Conservation (phyloP, 2,888 invertebrate genomes). For the Plebejus melissa region DNA sequence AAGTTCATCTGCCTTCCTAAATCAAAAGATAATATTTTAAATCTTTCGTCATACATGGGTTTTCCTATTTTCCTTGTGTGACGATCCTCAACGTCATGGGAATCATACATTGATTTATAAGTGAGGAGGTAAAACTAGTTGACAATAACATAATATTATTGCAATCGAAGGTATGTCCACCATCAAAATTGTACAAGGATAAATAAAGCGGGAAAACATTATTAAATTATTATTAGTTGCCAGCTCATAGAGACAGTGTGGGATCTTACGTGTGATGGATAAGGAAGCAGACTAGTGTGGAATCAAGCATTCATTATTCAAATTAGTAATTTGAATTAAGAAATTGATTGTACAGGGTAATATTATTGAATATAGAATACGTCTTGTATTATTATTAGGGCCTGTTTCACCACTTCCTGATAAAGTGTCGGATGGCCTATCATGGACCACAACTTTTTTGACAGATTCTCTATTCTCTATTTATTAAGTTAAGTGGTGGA, state of each 20-base stretch:
- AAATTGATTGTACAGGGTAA: too few relatives aligned
- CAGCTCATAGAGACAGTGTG: background rate
- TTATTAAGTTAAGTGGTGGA: too few relatives aligned
- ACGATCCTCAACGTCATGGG: slow-evolving; percentile 10
- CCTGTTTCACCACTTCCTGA: too few relatives aligned
- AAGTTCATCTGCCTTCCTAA: too few relatives aligned
- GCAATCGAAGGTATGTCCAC: background rate
- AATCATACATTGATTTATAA: background rate
- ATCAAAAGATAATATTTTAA: too few relatives aligned
- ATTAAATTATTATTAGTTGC: background rate
- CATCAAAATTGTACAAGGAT: slow-evolving; percentile 12
- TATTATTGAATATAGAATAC: too few relatives aligned
- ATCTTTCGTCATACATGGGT: background rate
- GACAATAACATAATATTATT: slow-evolving; percentile 8
- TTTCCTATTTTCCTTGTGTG: slow-evolving; percentile 10
- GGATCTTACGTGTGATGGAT: background rate
- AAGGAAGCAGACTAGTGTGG: background rate
- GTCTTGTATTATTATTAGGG: too few relatives aligned
- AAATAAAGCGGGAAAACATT: slow-evolving; percentile 6
- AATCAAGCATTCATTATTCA: too few relatives aligned
- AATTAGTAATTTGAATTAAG: too few relatives aligned
- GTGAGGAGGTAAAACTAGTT: slow-evolving; percentile 11
- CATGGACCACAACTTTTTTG: too few relatives aligned
- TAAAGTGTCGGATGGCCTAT: too few relatives aligned
- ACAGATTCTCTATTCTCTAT: too few relatives aligned